phyloP scores from a whole-genome alignment of 1,140 invertebrate genomes.

The Tetragnatha versicolor region DNA sequence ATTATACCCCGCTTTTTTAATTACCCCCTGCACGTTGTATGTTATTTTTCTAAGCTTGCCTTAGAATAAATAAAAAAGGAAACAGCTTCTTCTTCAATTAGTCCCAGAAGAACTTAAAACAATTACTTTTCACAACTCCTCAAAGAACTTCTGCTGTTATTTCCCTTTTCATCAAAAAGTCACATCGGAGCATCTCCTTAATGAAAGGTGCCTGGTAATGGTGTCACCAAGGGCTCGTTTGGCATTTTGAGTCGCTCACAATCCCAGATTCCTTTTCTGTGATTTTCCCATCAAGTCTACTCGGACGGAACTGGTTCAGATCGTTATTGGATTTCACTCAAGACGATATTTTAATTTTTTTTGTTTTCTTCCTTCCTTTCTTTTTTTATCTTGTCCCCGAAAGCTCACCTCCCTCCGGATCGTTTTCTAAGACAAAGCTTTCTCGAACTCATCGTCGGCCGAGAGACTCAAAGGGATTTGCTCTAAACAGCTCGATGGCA shows the following conservation, averaged over 20 bases:
- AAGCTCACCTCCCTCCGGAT: not conserved
- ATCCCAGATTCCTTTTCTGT: not conserved
- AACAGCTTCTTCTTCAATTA: no score
- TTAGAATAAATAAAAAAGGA: no score
- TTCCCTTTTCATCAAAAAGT: not conserved
- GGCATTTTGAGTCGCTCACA: not conserved
- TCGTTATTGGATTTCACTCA: conserved; percentile 46
- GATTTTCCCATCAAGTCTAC: conserved; percentile 11
- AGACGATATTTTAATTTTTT: not conserved
- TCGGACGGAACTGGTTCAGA: not conserved
- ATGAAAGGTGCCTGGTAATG: not conserved
- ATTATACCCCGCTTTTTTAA: no score
- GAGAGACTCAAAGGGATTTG: conserved; percentile 3
- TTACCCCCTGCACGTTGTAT: no score
- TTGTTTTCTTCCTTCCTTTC: not conserved
- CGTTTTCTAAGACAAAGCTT: conserved; percentile 18
- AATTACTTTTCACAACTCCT: no score
- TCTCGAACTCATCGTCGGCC: conserved; percentile 23
- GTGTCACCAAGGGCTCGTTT: not conserved
- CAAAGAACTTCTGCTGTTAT: not conserved
- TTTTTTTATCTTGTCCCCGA: not conserved
- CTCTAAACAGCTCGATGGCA: not conserved
- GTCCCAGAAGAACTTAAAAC: no score
- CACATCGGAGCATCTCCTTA: not conserved
- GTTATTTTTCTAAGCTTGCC: no score